These are phyloP conservation scores for Tubulanus polymorphus DNA, from an alignment of 2,888 invertebrate species.

Conservation along the genomic window DNA sequence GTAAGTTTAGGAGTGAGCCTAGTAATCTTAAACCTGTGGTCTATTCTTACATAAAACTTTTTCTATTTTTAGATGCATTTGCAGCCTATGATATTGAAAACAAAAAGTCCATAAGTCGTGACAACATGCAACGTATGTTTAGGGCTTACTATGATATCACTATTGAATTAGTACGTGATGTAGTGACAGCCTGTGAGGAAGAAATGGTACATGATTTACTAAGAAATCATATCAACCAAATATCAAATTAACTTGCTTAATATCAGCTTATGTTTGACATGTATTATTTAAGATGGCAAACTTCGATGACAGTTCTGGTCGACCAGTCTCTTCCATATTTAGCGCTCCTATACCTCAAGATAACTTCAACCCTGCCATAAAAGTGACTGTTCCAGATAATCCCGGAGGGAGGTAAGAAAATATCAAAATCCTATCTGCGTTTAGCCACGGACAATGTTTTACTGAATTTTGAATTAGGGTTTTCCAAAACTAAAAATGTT, in stretches of 20 bases:
- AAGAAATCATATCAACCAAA: too few relatives aligned
- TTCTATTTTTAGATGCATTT: constrained; percentile 4
- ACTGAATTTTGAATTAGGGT: neutral
- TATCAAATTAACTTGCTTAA: too few relatives aligned
- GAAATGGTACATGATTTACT: constrained; percentile 3
- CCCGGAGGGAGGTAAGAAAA: constrained; percentile 3
- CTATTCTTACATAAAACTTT: neutral
- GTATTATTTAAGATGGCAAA: constrained; percentile 3
- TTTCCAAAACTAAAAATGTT: neutral
- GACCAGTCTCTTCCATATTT: constrained; percentile 2
- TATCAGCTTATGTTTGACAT: too few relatives aligned
- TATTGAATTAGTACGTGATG: constrained; percentile 6
- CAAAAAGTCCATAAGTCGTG: neutral
- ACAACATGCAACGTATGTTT: constrained; percentile 1
- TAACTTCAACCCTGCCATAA: neutral
- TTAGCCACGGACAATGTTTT: neutral
- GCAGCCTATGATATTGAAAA: constrained; percentile 5
- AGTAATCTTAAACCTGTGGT: neutral
- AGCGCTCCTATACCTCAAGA: constrained; percentile 5
- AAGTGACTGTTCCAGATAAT: neutral
- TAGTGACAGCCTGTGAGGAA: constrained; percentile 5
- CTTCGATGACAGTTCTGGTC: constrained; percentile 5
- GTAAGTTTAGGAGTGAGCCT: neutral
- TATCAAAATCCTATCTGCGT: too few relatives aligned
- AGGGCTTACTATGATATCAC: constrained; percentile 4